Evolutionary conservation across 2,113 vertebrate genomes (phyloP).

Genomic region (Toxotes chatareus): DNA sequence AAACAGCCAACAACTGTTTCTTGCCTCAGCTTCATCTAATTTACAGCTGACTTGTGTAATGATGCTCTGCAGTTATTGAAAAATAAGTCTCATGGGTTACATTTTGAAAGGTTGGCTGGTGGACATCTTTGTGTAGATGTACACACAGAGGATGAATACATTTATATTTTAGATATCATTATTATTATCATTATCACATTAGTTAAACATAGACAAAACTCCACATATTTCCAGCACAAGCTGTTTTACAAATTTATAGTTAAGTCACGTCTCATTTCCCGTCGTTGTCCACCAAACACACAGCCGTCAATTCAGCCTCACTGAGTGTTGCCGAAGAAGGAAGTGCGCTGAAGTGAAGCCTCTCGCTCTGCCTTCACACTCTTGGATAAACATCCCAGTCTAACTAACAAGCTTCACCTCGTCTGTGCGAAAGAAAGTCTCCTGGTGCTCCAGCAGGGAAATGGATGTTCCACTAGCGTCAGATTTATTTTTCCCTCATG

Average conservation of each 20-base stretch:
- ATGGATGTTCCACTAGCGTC: neutral
- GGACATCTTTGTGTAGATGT: no score
- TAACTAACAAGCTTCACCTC: neutral
- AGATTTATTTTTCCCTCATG: neutral
- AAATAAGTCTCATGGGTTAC: no score
- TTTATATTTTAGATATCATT: no score
- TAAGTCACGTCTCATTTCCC: neutral
- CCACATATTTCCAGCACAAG: neutral
- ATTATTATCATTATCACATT: no score
- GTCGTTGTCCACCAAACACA: no score
- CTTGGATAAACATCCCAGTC: constrained; percentile 29
- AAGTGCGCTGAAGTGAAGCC: constrained; percentile 1
- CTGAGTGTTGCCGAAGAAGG: constrained; percentile 14
- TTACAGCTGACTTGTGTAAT: no score
- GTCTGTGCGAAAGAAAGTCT: neutral
- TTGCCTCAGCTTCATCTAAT: no score
- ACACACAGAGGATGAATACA: no score
- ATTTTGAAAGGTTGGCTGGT: no score
- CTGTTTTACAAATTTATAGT: neutral
- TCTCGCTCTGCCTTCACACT: constrained; percentile 23
- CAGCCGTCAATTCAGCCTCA: neutral
- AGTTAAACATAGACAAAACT: neutral
- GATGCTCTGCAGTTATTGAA: no score
- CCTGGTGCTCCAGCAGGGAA: neutral
- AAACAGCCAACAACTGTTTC: neutral